These are phyloP conservation scores for Drosophila nikananu DNA, from an alignment of 1,140 invertebrate species.

Conservation along the genomic window DNA sequence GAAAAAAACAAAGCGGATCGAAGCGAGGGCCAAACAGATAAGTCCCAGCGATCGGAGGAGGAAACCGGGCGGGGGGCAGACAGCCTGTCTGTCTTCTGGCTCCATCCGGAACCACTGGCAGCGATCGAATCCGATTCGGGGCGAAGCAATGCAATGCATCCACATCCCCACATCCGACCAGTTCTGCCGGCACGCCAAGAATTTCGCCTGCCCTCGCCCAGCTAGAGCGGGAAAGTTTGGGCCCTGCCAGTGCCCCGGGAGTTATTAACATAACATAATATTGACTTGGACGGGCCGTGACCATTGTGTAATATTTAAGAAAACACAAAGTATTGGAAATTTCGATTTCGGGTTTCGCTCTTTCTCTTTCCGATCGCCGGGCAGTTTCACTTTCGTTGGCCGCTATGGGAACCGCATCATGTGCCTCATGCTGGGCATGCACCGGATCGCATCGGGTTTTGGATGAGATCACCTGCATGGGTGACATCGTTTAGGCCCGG, in stretches of 20 bases:
- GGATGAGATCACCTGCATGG: slow-evolving; percentile 49
- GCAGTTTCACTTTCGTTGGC: slow-evolving; percentile 68
- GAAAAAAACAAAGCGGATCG: slow-evolving; percentile 48
- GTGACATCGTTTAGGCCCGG: slow-evolving; percentile 48
- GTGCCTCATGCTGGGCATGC: slow-evolving; percentile 35
- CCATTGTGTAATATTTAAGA: slow-evolving; percentile 75
- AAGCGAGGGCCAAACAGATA: slow-evolving; percentile 54
- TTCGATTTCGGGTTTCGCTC: slow-evolving; percentile 24
- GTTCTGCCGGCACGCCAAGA: slow-evolving; percentile 66
- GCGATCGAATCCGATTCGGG: slow-evolving; percentile 44
- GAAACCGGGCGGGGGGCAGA: slow-evolving; percentile 11
- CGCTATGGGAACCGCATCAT: slow-evolving; percentile 50
- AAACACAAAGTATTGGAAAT: slow-evolving; percentile 51
- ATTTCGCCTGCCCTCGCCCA: slow-evolving; percentile 53
- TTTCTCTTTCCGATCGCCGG: slow-evolving; percentile 23
- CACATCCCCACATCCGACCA: slow-evolving; percentile 61
- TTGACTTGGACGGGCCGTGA: slow-evolving; percentile 53
- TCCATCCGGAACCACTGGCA: slow-evolving; percentile 40
- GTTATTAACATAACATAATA: slow-evolving; percentile 68
- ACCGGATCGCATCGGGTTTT: slow-evolving; percentile 7
- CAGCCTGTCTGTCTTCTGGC: slow-evolving; percentile 39
- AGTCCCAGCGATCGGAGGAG: slow-evolving; percentile 1
- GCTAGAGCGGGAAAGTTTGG: slow-evolving; percentile 48
- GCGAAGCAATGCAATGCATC: slow-evolving; percentile 37
- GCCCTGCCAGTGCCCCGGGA: slow-evolving; percentile 20